These are phyloP conservation scores for Drosophila helvetica DNA, from an alignment of 2,888 invertebrate genomes.

Conservation along the genomic window DNA sequence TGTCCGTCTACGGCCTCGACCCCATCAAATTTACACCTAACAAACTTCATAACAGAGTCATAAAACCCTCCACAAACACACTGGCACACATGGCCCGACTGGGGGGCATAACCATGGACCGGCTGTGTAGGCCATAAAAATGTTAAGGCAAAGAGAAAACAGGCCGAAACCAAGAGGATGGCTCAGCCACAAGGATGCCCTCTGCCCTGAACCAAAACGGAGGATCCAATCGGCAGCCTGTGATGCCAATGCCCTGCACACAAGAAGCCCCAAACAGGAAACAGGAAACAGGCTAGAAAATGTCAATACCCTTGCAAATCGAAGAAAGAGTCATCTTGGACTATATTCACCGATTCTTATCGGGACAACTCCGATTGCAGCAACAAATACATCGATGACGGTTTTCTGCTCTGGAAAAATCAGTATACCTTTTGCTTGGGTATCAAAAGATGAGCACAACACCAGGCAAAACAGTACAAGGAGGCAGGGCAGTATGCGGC, in stretches of 20 bases:
- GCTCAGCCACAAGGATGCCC: not conserved
- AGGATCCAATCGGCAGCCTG: not conserved
- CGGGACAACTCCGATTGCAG: not conserved
- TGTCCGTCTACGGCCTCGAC: constrained; percentile 21
- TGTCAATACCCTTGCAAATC: not conserved
- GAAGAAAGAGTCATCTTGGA: not conserved
- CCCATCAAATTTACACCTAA: constrained; percentile 77
- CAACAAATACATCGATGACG: not conserved
- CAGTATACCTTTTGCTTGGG: not conserved
- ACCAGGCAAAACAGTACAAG: constrained; percentile 29
- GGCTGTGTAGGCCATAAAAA: constrained; percentile 35
- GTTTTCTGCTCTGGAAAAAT: not conserved
- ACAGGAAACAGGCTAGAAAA: too few relatives aligned
- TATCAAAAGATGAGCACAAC: constrained; percentile 4
- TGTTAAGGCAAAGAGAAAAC: constrained; percentile 23
- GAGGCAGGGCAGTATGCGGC: constrained; percentile 21
- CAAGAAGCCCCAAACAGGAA: too few relatives aligned
- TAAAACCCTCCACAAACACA: constrained; percentile 50
- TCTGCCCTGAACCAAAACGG: too few relatives aligned
- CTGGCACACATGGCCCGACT: not conserved
- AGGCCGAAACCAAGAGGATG: not conserved
- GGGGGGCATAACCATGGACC: constrained; percentile 1
- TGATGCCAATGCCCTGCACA: not conserved
- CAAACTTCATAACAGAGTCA: constrained; percentile 78
- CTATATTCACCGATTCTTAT: not conserved